These are phyloP conservation scores for Eunapius fragilis DNA, from an alignment of 37 sponge, comb jelly and placozoan genomes.

Conservation along the genomic window DNA sequence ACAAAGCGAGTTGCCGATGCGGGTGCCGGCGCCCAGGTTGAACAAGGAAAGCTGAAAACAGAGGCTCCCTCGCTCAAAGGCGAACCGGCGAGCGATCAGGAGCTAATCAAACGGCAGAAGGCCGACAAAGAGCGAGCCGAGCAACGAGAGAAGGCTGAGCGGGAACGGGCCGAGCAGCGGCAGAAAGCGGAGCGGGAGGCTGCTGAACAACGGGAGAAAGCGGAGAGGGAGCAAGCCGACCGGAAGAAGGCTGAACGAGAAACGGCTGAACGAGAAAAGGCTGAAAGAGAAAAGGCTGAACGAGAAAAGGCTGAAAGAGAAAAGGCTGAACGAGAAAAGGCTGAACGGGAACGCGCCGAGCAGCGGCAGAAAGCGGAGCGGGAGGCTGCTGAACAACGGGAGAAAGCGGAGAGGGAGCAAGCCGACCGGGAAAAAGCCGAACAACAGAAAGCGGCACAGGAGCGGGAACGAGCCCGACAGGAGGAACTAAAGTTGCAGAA, in stretches of 20 bases:
- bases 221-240: slow-evolving; percentile 34
- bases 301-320: slow-evolving; percentile 13
- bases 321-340: slow-evolving; percentile 27
- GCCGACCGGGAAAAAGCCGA: slow-evolving; percentile 9
- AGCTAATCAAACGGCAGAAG: background rate
- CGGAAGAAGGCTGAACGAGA: slow-evolving; percentile 19
- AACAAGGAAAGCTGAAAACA: too few species aligned
- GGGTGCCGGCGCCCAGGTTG: too few species aligned
- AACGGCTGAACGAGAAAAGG: slow-evolving; percentile 12
- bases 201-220: slow-evolving; percentile 24
- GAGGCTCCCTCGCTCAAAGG: too few species aligned
- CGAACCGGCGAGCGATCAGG: too few species aligned
- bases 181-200: slow-evolving; percentile 9
- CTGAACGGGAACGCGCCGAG: slow-evolving; percentile 17
- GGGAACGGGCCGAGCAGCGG: slow-evolving; percentile 10
- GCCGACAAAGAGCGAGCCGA: background rate
- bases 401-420: slow-evolving; percentile 8
- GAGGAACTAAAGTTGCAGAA: background rate
- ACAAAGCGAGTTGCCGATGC: too few species aligned
- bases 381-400: background rate
- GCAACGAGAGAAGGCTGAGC: slow-evolving; percentile 20
- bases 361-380: background rate
- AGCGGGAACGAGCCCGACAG: slow-evolving; percentile 4
- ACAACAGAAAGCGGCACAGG: slow-evolving; percentile 3
- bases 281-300: slow-evolving; percentile 14